Evolutionary conservation across 2,113 vertebrate species (phyloP).

Genomic region (Laterallus jamaicensis): DNA sequence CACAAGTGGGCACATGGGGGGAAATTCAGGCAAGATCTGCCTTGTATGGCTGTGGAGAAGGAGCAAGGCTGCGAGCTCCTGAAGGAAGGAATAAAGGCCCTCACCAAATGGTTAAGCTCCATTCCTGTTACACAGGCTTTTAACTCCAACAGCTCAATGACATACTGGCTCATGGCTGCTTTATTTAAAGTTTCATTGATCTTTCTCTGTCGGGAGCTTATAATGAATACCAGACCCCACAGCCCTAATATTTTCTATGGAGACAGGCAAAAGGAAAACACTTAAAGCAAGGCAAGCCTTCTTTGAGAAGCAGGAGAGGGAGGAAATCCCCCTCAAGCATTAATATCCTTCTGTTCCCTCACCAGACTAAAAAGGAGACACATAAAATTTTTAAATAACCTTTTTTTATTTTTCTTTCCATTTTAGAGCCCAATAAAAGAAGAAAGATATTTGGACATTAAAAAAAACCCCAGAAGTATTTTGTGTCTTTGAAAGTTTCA

Average conservation of each 20-base stretch:
- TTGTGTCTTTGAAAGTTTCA: not conserved
- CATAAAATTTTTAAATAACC: not conserved
- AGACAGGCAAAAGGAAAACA: not conserved
- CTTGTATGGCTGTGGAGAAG: not conserved
- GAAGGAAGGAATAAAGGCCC: not conserved
- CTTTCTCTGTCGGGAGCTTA: slow-evolving; percentile 5
- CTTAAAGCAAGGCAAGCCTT: slow-evolving; percentile 31
- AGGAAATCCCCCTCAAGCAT: not conserved
- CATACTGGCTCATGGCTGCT: not conserved
- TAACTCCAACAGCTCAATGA: not conserved
- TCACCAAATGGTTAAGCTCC: not conserved
- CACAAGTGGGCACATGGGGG: not conserved
- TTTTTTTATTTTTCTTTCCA: not conserved
- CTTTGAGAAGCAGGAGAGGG: not conserved
- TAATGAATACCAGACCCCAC: slow-evolving; percentile 29
- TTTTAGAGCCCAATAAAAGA: not conserved
- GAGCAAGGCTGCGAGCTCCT: accelerated
- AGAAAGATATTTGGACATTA: not conserved
- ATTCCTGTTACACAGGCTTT: not conserved
- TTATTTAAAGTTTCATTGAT: slow-evolving; percentile 35
- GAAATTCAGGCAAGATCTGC: not conserved
- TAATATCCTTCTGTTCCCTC: not conserved
- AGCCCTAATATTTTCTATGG: slow-evolving; percentile 4
- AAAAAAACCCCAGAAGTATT: not conserved
- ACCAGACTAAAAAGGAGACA: not conserved